Evolutionary conservation across 2,888 invertebrate genomes (phyloP).

Genomic region (Nomada ferruginata): DNA sequence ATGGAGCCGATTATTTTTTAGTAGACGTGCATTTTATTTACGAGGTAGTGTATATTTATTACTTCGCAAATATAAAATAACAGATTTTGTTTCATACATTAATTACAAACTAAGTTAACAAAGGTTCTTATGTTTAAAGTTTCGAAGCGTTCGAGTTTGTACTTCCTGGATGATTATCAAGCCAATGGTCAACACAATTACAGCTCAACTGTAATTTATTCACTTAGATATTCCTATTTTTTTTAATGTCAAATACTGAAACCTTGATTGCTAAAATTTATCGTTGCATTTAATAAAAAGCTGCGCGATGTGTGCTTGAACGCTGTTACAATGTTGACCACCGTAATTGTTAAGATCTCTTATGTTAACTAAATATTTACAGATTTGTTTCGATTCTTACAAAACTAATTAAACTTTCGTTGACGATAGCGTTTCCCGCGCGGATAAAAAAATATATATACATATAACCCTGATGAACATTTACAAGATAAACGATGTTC

Average conservation of each 20-base stretch:
- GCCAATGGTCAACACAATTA: background rate
- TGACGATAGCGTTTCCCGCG: background rate
- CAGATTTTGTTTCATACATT: constrained; percentile 42
- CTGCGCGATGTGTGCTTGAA: too few species aligned
- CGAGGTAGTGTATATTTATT: background rate
- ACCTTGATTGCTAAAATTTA: too few species aligned
- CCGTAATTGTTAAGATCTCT: background rate
- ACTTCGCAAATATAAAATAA: constrained; percentile 28
- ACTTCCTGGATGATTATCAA: background rate
- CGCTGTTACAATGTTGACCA: background rate
- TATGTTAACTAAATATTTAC: constrained; percentile 9
- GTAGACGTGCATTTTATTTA: too few species aligned
- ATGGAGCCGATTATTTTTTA: too few species aligned
- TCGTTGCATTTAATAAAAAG: too few species aligned
- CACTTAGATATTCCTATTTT: background rate
- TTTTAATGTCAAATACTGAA: background rate
- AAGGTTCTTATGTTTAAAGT: background rate
- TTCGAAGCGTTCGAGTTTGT: background rate
- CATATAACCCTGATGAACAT: background rate
- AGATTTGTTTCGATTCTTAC: background rate
- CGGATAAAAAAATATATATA: background rate
- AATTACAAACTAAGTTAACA: constrained; percentile 47
- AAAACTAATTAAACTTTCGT: constrained; percentile 2
- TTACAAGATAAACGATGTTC: background rate
- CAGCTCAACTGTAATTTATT: constrained; percentile 31